A percentile compares a stretch with the other conserved stretches of the same genome.
Conservation (phyloP, 2,888 invertebrate genomes). For the Orthosia cruda region DNA sequence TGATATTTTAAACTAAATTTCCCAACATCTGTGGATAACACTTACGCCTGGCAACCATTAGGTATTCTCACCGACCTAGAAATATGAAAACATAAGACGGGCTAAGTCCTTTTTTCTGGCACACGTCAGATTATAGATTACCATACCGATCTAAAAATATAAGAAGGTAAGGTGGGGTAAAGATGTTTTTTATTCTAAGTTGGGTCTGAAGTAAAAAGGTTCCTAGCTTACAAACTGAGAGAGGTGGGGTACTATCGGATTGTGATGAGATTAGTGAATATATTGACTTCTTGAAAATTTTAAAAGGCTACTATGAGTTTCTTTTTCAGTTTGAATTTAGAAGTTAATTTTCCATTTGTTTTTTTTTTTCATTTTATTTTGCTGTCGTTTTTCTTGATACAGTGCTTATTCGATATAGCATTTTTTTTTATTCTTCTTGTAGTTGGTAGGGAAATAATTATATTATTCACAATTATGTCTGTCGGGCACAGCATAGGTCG, state of each 20-base stretch:
- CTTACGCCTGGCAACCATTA: slow-evolving; percentile 1
- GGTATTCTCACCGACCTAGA: slow-evolving; percentile 18
- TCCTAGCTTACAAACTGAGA: slow-evolving; percentile 9
- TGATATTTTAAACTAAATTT: neutral
- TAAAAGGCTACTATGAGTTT: neutral
- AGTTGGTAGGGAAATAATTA: no score
- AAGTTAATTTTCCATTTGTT: neutral
- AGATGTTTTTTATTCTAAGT: slow-evolving; percentile 30
- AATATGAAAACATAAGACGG: slow-evolving; percentile 10
- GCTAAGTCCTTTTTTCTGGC: slow-evolving; percentile 21
- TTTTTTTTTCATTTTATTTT: neutral
- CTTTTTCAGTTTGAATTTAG: neutral
- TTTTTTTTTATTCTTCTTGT: no score
- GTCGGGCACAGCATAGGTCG: no score
- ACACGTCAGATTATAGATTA: slow-evolving; percentile 41
- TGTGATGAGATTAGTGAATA: slow-evolving; percentile 16
- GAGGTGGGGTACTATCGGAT: no score
- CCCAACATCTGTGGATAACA: neutral
- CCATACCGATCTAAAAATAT: slow-evolving; percentile 39
- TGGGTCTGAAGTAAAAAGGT: slow-evolving; percentile 30
- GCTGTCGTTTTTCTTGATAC: neutral
- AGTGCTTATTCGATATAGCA: neutral
- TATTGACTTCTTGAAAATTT: neutral
- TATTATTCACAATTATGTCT: no score
- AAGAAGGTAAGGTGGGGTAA: slow-evolving; percentile 25